A percentile compares a stretch with the other conserved stretches of the same genome.
phyloP scores from a whole-genome alignment of 2,797 vertebrate species.

The Microhierax caerulescens region DNA sequence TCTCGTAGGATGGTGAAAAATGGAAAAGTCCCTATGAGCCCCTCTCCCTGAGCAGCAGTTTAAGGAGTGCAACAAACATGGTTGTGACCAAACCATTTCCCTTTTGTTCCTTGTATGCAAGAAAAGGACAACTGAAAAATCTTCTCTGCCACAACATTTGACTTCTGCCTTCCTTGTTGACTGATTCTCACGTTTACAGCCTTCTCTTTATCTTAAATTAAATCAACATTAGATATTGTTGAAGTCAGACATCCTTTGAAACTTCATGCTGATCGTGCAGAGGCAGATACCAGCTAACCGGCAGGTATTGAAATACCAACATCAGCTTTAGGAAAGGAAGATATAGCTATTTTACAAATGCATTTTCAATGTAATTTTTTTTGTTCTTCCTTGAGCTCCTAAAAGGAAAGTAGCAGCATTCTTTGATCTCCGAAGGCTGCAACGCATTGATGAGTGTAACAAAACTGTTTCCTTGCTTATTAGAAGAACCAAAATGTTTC shows the following conservation, averaged over 20 bases:
- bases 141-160: not conserved
- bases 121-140: not conserved
- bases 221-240: not conserved
- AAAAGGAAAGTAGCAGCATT: not conserved
- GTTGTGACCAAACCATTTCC: not conserved
- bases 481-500: not conserved
- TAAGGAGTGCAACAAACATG: not conserved
- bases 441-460: not conserved
- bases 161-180: conserved; percentile 8
- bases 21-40: fast-evolving
- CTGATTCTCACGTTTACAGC: not conserved
- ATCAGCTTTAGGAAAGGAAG: not conserved
- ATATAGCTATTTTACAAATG: not conserved
- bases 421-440: not conserved
- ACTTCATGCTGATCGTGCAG: not conserved
- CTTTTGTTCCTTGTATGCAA: not conserved
- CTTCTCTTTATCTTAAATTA: conserved; percentile 17
- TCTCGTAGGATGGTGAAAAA: not conserved
- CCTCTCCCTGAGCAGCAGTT: not conserved
- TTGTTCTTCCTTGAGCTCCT: not conserved
- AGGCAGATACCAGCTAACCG: not conserved
- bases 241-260: conserved; percentile 9
- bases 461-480: not conserved
- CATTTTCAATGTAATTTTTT: not conserved
- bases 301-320: not conserved